Evolutionary conservation across 2,113 vertebrate species (phyloP).

Genomic region (Podocnemis expansa): DNA sequence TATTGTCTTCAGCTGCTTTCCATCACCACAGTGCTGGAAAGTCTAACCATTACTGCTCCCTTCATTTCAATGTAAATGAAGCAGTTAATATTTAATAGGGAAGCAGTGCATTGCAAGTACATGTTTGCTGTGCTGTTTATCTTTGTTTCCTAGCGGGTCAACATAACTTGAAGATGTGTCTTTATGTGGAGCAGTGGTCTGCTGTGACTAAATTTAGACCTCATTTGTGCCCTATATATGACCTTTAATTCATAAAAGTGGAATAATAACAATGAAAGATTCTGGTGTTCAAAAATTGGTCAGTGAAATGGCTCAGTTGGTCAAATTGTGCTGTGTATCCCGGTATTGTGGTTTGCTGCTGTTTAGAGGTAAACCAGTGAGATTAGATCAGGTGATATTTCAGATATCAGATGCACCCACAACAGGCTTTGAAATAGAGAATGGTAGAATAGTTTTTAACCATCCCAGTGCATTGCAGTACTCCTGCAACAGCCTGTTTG

Average conservation of each 20-base stretch:
- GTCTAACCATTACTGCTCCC: constrained; percentile 72
- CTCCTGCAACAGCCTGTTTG: constrained; percentile 35
- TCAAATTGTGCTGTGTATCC: constrained; percentile 55
- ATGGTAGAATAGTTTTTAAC: neutral
- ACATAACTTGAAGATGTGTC: constrained; percentile 92
- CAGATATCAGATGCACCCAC: neutral
- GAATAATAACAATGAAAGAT: constrained; percentile 69
- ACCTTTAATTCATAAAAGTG: constrained; percentile 82
- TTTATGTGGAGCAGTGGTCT: constrained; percentile 85
- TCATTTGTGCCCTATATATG: constrained; percentile 91
- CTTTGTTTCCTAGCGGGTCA: constrained; percentile 86
- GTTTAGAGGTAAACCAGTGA: constrained; percentile 55
- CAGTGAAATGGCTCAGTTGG: constrained; percentile 64
- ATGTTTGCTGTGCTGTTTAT: constrained; percentile 78
- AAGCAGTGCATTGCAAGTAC: constrained; percentile 80
- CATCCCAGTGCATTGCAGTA: neutral
- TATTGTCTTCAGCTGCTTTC: constrained; percentile 77
- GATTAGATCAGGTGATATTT: constrained; percentile 38
- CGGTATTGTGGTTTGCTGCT: constrained; percentile 58
- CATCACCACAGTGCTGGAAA: constrained; percentile 76
- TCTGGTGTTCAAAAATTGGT: constrained; percentile 67
- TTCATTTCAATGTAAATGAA: constrained; percentile 88
- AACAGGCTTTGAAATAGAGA: neutral
- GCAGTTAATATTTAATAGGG: constrained; percentile 86
- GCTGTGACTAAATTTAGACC: constrained; percentile 91